Percentiles rank a stretch among this genome's conserved stretches.
These are phyloP conservation scores for Petrocephalus sullivani DNA, from an alignment of 2,797 vertebrate species.

Conservation along the genomic window DNA sequence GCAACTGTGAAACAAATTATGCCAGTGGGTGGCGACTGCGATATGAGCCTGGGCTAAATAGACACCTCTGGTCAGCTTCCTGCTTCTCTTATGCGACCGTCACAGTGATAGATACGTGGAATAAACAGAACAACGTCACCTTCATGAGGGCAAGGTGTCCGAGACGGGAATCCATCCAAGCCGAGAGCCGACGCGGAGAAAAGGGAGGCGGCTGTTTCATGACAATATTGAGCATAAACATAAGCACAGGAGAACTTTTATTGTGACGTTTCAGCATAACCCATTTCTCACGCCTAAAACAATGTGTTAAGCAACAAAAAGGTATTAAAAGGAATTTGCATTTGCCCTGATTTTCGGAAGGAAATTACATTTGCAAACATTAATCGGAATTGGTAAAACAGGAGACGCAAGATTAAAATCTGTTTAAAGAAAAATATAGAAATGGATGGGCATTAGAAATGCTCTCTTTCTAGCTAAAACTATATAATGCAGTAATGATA, in stretches of 20 bases:
- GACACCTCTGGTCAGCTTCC: background rate
- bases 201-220: background rate
- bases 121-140: background rate
- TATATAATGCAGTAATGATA: background rate
- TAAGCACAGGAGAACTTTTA: background rate
- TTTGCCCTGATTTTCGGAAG: background rate
- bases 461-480: background rate
- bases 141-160: background rate
- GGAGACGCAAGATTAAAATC: background rate
- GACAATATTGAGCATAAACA: background rate
- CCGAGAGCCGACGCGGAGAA: background rate
- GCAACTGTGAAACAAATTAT: constrained; percentile 19
- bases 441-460: background rate
- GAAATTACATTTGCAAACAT: background rate
- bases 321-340: background rate
- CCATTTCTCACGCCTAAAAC: background rate
- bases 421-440: background rate
- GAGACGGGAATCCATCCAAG: background rate
- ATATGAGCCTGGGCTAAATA: constrained; percentile 7
- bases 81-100: background rate
- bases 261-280: background rate
- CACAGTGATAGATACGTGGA: background rate
- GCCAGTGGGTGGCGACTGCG: constrained; percentile 13
- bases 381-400: background rate
- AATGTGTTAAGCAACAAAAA: background rate